Base-by-base conservation (phyloP, 2,113 vertebrate genomes). In the Epinephelus lanceolatus region DNA sequence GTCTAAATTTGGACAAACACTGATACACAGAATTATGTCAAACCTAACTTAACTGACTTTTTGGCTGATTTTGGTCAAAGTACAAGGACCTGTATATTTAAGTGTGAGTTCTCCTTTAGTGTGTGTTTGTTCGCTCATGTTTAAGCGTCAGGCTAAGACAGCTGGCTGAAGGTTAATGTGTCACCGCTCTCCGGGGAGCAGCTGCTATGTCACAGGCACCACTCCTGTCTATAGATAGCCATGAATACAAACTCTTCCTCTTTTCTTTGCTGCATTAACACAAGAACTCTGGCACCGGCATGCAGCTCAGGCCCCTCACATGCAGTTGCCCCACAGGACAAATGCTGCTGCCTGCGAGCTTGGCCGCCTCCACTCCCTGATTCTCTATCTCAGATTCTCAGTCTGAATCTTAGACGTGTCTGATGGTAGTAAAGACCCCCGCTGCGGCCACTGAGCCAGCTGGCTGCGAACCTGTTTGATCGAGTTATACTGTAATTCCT, bases 151-250 rank as follows among this genome's bases (percentile, higher is more conserved):
- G 80, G 68, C 82, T 79, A 84, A 82, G 93, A 85, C 94, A 93
- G 88, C 89, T 92, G 93, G 89, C 87, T 93, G 92, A 94, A 94
- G 93, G 93, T 94, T 95, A 94, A 93, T 88, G 85, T 94, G 93
- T 94, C 92, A 83, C 89, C 17, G 40, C 81, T 91, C 89, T 81
- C 86, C 45, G 57, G 88, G 79, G 88, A 93, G 83, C 94, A 94
- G 94, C 93, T 94, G 93, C 90, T 84, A 87, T 88, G 90, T 91
- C 70, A 81, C 88, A 86, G 91, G 84, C 90, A 88, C 77, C 52
- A 37, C 89, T 89, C 85, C 80, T 21, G 70, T 90, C 94, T 94
- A 94, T 92, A 95, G 88, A 92, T 95, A 94, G 92, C 89, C 80
- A 51, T 60, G 69, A 92, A 94, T 90, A 94, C 90, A 87, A 92